Percentiles rank a stretch among this genome's conserved stretches.
These are phyloP conservation scores for Mercenaria mercenaria DNA, from an alignment of 1,140 invertebrate species.

Conservation along the genomic window DNA sequence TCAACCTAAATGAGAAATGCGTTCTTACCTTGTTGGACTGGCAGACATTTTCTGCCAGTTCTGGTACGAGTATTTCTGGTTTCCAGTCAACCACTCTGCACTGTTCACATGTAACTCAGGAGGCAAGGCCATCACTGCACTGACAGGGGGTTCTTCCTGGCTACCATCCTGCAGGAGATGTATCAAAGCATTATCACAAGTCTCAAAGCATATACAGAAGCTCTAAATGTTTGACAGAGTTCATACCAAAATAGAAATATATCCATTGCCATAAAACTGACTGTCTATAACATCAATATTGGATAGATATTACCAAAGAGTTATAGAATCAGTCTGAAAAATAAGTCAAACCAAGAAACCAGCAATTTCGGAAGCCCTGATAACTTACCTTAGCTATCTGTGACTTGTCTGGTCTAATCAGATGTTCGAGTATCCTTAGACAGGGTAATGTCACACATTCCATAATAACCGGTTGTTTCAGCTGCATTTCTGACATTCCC, in stretches of 20 bases:
- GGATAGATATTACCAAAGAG: too few relatives aligned
- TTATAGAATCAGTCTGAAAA: too few relatives aligned
- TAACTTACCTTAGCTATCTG: conserved; percentile 36
- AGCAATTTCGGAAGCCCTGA: too few relatives aligned
- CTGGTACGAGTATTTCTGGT: conserved; percentile 90
- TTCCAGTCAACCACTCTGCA: conserved; percentile 91
- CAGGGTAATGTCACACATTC: conserved; percentile 93
- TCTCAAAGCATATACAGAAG: too few relatives aligned
- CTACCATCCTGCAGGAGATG: not conserved
- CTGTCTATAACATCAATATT: too few relatives aligned
- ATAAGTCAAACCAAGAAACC: too few relatives aligned
- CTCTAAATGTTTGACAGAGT: not conserved
- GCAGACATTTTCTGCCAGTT: conserved; percentile 91
- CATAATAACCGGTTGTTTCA: conserved; percentile 92
- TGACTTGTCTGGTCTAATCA: conserved; percentile 90
- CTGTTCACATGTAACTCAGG: conserved; percentile 90
- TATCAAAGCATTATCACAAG: too few relatives aligned
- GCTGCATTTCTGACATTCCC: conserved; percentile 89
- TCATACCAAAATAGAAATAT: not conserved
- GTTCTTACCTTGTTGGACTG: conserved; percentile 76
- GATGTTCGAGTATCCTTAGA: conserved; percentile 92
- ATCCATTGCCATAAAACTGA: not conserved
- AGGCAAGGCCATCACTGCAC: conserved; percentile 58
- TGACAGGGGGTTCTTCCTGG: not conserved
- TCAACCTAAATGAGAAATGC: too few relatives aligned